Evolutionary conservation across 35 echinoderm and acorn worm genomes (phyloP).

Genomic region (Apostichopus californicus): DNA sequence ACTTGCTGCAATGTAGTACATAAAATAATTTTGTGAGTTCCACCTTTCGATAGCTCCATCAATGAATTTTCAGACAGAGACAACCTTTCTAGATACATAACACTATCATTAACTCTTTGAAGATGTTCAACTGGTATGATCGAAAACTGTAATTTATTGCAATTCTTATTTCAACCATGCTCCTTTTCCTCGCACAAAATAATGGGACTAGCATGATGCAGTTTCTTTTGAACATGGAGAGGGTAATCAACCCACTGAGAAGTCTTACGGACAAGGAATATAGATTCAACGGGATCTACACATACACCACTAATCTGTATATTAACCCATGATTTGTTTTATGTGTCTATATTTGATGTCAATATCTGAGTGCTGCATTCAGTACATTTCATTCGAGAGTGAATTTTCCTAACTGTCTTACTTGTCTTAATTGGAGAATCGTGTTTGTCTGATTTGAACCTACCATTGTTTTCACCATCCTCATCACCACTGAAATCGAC

Average conservation of each 20-base stretch:
- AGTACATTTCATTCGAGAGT: neutral
- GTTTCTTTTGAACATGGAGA: no score
- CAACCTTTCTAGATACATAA: neutral
- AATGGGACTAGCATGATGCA: no score
- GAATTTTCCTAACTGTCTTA: neutral
- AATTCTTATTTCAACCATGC: constrained; percentile 19
- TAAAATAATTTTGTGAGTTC: neutral
- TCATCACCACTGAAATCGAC: neutral
- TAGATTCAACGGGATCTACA: no score
- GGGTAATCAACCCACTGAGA: no score
- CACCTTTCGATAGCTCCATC: neutral
- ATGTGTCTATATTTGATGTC: constrained; percentile 41
- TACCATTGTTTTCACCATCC: neutral
- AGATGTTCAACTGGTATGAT: constrained; percentile 22
- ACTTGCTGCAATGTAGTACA: neutral
- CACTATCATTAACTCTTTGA: constrained; percentile 27
- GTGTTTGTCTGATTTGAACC: neutral
- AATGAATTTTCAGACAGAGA: neutral
- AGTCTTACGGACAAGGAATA: no score
- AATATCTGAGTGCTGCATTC: neutral
- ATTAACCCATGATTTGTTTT: neutral
- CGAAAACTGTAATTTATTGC: constrained; percentile 18
- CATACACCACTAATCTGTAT: neutral
- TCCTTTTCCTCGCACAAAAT: constrained; percentile 17
- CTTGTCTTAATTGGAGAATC: neutral